Conservation (phyloP, 2,113 vertebrate species). For the Prinia subflava region DNA sequence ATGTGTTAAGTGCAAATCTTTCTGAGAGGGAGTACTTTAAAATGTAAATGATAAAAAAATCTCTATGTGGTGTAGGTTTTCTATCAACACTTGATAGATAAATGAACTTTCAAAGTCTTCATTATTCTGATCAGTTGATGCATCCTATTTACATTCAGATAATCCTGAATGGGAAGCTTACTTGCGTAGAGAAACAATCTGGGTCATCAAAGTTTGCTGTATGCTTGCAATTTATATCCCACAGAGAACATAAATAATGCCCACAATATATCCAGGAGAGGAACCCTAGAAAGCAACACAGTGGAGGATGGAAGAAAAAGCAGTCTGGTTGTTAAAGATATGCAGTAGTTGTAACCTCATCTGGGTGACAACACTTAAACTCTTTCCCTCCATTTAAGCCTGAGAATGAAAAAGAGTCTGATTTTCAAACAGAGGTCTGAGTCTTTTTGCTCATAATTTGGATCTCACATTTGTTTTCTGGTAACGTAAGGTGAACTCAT, state of each 20-base stretch:
- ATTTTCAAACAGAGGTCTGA: neutral
- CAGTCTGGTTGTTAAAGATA: neutral
- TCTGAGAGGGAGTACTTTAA: constrained; percentile 1
- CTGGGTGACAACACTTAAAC: neutral
- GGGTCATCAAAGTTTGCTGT: neutral
- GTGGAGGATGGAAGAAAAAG: neutral
- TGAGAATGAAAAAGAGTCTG: neutral
- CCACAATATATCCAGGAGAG: neutral
- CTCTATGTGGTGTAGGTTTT: neutral
- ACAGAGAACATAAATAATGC: neutral
- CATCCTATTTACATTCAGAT: neutral
- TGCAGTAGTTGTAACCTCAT: neutral
- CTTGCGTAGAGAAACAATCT: neutral
- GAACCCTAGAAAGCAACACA: neutral
- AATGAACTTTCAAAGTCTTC: constrained; percentile 31
- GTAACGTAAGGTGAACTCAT: neutral
- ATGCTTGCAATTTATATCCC: neutral
- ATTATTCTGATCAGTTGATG: neutral
- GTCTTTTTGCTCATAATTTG: neutral
- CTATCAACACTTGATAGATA: neutral
- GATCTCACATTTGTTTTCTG: neutral
- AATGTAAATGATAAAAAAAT: constrained; percentile 29
- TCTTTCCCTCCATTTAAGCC: neutral
- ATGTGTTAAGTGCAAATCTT: constrained; percentile 14
- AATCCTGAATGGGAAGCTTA: neutral